Percentiles rank a stretch among this genome's conserved stretches.
These are phyloP conservation scores for Mellilla xanthometata DNA, from an alignment of 2,888 invertebrate species.

Conservation along the genomic window DNA sequence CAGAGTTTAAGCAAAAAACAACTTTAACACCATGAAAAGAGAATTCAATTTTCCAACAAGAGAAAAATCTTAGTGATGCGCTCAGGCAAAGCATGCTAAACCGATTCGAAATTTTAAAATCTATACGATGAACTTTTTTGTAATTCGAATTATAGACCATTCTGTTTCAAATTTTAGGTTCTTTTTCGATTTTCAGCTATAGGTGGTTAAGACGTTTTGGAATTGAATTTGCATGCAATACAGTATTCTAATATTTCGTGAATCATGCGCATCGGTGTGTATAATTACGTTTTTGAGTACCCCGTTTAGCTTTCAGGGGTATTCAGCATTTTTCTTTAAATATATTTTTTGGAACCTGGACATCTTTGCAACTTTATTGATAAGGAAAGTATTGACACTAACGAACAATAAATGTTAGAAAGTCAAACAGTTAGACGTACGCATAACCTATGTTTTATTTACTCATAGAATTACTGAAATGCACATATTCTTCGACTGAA, in stretches of 20 bases:
- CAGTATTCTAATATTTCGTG: constrained; percentile 69
- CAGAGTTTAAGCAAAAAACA: constrained; percentile 29
- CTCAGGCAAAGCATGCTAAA: constrained; percentile 36
- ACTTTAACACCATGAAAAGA: not conserved
- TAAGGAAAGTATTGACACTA: too few species aligned
- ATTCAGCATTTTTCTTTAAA: constrained; percentile 28
- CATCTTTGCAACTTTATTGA: too few species aligned
- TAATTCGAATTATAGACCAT: constrained; percentile 4
- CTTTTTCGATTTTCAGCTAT: not conserved
- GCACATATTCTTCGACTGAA: too few species aligned
- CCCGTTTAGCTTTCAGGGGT: constrained; percentile 60
- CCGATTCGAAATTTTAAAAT: constrained; percentile 52
- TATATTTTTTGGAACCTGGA: too few species aligned
- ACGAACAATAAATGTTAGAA: too few species aligned
- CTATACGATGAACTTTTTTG: constrained; percentile 16
- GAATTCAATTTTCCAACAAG: not conserved
- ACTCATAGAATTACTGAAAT: too few species aligned
- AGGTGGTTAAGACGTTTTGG: constrained; percentile 34
- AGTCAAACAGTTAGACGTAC: too few species aligned
- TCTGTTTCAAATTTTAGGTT: not conserved
- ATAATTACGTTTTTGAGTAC: constrained; percentile 65
- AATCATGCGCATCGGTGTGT: constrained; percentile 68
- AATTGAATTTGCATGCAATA: constrained; percentile 55
- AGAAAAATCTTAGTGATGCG: constrained; percentile 39
- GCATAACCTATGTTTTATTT: too few species aligned